Base-by-base conservation (phyloP, 2,113 vertebrate genomes). In the Halcyon malimbica region DNA sequence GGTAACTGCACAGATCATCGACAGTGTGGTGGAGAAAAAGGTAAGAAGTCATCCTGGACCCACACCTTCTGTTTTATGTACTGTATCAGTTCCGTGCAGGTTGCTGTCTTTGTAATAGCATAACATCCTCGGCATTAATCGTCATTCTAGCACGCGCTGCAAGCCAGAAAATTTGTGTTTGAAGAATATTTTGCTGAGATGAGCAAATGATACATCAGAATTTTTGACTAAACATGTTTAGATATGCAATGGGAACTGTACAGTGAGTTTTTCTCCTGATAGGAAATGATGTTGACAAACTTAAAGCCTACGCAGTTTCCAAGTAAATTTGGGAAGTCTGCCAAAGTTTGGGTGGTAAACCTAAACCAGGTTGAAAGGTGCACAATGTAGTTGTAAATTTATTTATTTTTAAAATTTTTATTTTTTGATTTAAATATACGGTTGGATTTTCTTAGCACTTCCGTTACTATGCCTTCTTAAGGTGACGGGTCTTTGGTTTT, bases 1-100 rank as follows among this genome's bases (percentile, higher is more conserved):
- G 0, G 98, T 99, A 0, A 99, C 99, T 2, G 98, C 98, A 4
- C 98, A 98, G 35, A 98, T 98, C 25, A 98, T 99, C 57, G 98
- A 97, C 79, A 98, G 88, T 44, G 90, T 98, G 48, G 96, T 98
- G 1, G 98, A 99, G 96, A 99, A 97, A 91, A 99, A 98, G 96
- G 99, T 99, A 95, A 96, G 97, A 95, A 96, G 97, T 77, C 53
- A 2, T 3, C 41, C 25, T 23, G 7, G 17, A 23, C 59, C 24
- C 57, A 20, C 35, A 15, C 16, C 16, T 67, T 67, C 31, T 26
- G 1, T 33, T 20, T 26, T 16, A 10, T 12, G 60, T 71, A 12
- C 50, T 53, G 2, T n/a, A 8, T 68, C n/a, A 5, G 16, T 71
- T 50, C 37, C 5, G 0, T 41, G 44, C 33, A 46, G 0, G 23